Percentiles rank a stretch among this genome's conserved stretches.
Conservation (phyloP, 2,888 invertebrate genomes). For the Helicoverpa assulta region DNA sequence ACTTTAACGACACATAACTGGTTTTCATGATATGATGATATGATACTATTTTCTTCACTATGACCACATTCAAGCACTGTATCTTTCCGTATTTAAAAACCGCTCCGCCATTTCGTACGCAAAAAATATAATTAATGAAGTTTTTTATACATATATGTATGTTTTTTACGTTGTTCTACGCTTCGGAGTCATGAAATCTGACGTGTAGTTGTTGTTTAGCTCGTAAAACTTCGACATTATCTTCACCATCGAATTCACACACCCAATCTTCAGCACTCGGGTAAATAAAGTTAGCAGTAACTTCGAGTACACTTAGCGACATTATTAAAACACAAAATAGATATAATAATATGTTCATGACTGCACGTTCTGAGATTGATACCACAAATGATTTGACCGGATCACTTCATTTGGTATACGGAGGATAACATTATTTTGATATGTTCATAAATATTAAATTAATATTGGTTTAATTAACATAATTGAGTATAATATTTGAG, state of each 20-base stretch:
- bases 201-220: not conserved
- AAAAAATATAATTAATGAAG: too few species aligned
- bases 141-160: not conserved
- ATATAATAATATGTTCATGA: not conserved
- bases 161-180: not conserved
- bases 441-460: too few species aligned
- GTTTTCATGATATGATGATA: too few species aligned
- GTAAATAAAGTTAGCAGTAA: not conserved
- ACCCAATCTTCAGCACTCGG: constrained; percentile 9
- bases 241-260: constrained; percentile 10
- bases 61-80: not conserved
- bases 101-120: too few species aligned
- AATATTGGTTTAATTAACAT: too few species aligned
- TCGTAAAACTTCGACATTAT: not conserved
- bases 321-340: not conserved
- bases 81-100: not conserved
- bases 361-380: not conserved
- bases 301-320: not conserved
- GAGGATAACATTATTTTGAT: not conserved
- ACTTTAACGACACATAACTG: too few species aligned
- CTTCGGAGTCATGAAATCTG: too few species aligned
- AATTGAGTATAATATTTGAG: too few species aligned
- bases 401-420: not conserved
- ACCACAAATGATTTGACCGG: not conserved
- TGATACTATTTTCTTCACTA: too few species aligned